Evolutionary conservation across 2,113 vertebrate genomes (phyloP).

Genomic region (Thymallus thymallus): DNA sequence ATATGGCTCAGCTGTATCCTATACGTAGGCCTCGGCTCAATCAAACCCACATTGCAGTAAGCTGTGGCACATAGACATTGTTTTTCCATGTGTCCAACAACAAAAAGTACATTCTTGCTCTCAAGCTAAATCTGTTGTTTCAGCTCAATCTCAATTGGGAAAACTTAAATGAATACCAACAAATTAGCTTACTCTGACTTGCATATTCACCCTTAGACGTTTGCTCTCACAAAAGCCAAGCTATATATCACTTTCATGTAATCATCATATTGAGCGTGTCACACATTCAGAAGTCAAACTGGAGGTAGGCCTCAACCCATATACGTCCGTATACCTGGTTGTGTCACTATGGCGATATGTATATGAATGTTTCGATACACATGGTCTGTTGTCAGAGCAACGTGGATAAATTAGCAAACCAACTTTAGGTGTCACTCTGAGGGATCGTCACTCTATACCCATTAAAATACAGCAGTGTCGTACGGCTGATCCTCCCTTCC

Average conservation of each 20-base stretch:
- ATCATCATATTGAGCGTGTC: background rate
- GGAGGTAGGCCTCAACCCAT: background rate
- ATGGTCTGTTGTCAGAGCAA: constrained; percentile 42
- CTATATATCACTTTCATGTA: background rate
- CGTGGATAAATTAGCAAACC: constrained; percentile 58
- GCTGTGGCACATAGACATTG: background rate
- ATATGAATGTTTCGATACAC: constrained; percentile 35
- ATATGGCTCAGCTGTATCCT: background rate
- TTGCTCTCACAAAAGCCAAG: background rate
- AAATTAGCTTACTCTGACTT: background rate
- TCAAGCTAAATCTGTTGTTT: background rate
- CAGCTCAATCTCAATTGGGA: background rate
- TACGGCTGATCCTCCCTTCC: constrained; percentile 52
- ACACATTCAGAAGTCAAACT: background rate
- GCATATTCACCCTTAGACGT: background rate
- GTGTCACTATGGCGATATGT: background rate
- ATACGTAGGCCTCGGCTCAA: background rate
- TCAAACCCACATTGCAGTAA: background rate
- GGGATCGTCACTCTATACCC: constrained; percentile 49
- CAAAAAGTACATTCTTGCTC: background rate
- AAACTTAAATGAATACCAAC: background rate
- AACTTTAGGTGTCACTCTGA: constrained; percentile 52
- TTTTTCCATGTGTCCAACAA: background rate
- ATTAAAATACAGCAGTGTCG: constrained; percentile 48
- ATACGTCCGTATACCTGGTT: background rate